Evolutionary conservation across 1,140 invertebrate species (phyloP), one percentile per base, ranked within the genome.

Genomic region (Drosophila triauraria): DNA sequence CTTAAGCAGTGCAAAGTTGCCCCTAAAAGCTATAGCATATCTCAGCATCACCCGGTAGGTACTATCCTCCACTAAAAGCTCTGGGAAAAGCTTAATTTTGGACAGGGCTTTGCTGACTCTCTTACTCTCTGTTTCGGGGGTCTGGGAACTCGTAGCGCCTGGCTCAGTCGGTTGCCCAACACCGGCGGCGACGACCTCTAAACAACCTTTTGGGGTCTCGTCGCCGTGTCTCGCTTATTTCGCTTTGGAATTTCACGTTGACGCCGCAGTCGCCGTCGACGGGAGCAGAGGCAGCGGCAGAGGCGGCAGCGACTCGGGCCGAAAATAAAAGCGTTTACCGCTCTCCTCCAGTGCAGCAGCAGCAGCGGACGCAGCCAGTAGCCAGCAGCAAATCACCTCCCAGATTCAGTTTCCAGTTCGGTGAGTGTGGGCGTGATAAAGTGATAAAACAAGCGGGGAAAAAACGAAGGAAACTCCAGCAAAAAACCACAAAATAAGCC

Each of bases 141-240:
- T 87, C 59, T 71, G 69, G 72, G 67, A 46, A 71, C 82, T 83
- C 69, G 61, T 7, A 35, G 51, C 69, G 65, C 63, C 75, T 87
- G 82, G 84, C 48, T 57, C 76, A 64, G 43, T 63, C 57, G 62
- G 58, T 71, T 90, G 80, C 61, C 69, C 84, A 88, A 90, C 84
- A 88, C 84, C 65, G 84, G 53, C 69, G 72, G 74, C 61, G 59
- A 90, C 85, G 85, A 90, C 85, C 85, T 90, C 85, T 64, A 90
- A 90, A 90, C 85, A 90, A 90, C 85, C 85, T 90, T 90, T 85
- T 90, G 85, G 75, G 75, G 85, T 82, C 77, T 81, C 65, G 80
- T 83, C 62, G 79, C 70, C 69, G 50, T 58, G 80, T 80, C 64
- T 86, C 80, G 59, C 70, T 82, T 86, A 67, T 76, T 85, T 80